Evolutionary conservation across 2,888 invertebrate species (phyloP).

Genomic region (Smittia aterrima): DNA sequence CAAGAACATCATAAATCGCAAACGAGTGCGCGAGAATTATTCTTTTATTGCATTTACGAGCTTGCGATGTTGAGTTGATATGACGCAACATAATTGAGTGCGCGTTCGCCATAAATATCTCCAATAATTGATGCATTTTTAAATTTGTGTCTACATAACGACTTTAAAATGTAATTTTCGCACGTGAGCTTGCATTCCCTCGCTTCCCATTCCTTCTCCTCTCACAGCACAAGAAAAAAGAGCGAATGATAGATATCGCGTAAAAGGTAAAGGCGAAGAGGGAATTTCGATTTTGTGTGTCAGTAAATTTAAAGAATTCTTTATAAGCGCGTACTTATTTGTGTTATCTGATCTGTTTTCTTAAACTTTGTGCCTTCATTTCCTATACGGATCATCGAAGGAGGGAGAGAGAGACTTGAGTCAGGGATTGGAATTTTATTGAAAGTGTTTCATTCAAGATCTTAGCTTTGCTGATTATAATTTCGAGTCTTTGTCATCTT

Average conservation of each 20-base stretch:
- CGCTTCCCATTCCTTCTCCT: slow-evolving; percentile 3
- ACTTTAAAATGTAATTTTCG: slow-evolving; percentile 36
- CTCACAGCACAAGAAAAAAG: slow-evolving; percentile 15
- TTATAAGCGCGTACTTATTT: slow-evolving; percentile 41
- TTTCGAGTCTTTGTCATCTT: too few relatives aligned
- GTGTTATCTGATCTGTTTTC: slow-evolving; percentile 41
- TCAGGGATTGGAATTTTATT: background rate
- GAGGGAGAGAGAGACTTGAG: background rate
- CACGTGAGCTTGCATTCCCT: slow-evolving; percentile 35
- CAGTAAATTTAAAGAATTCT: slow-evolving; percentile 41
- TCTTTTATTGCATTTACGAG: background rate
- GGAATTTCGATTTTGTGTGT: slow-evolving; percentile 32
- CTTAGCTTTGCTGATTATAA: background rate
- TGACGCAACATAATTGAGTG: slow-evolving; percentile 32
- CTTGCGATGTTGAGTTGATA: slow-evolving; percentile 4
- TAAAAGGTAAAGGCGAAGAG: background rate
- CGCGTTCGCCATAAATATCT: slow-evolving; percentile 32
- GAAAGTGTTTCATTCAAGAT: background rate
- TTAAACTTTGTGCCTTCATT: slow-evolving; percentile 38
- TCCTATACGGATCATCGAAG: slow-evolving; percentile 16
- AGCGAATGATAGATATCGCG: slow-evolving; percentile 40
- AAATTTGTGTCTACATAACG: slow-evolving; percentile 37
- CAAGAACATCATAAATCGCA: slow-evolving; percentile 30
- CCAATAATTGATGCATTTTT: slow-evolving; percentile 40
- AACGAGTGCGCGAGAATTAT: background rate